A percentile compares a stretch with the other conserved stretches of the same genome.
These are phyloP conservation scores for Poecilia gillii DNA, from an alignment of 2,797 vertebrate genomes.

Conservation along the genomic window DNA sequence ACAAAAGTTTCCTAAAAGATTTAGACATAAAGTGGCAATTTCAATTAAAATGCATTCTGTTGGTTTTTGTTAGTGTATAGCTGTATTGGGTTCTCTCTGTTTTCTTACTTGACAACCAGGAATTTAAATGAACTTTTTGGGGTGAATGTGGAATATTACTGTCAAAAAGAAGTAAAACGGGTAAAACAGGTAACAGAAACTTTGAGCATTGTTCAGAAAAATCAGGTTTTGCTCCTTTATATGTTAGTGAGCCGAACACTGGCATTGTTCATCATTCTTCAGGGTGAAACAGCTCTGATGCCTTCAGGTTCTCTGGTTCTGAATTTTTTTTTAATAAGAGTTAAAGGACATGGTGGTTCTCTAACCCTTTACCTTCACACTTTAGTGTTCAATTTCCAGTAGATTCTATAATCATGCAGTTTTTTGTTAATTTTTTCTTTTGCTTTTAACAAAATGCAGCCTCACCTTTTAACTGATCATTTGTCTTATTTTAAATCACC, in stretches of 20 bases:
- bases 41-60: background rate
- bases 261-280: background rate
- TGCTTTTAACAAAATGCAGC: background rate
- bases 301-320: background rate
- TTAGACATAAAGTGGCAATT: background rate
- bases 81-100: background rate
- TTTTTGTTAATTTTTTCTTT: background rate
- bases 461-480: background rate
- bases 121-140: background rate
- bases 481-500: background rate
- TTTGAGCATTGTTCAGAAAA: background rate
- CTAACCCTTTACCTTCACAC: background rate
- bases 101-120: conserved; percentile 1
- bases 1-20: background rate
- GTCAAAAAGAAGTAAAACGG: background rate
- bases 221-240: background rate
- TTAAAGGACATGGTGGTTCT: background rate
- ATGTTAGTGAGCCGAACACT: background rate
- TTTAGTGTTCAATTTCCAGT: background rate
- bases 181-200: background rate
- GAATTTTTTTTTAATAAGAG: background rate
- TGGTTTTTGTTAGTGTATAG: background rate
- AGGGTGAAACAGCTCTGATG: background rate
- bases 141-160: background rate
- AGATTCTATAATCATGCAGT: background rate